A percentile compares a stretch with the other conserved stretches of the same genome.
Conservation (phyloP, 2,113 vertebrate genomes). For the Tinamus guttatus region DNA sequence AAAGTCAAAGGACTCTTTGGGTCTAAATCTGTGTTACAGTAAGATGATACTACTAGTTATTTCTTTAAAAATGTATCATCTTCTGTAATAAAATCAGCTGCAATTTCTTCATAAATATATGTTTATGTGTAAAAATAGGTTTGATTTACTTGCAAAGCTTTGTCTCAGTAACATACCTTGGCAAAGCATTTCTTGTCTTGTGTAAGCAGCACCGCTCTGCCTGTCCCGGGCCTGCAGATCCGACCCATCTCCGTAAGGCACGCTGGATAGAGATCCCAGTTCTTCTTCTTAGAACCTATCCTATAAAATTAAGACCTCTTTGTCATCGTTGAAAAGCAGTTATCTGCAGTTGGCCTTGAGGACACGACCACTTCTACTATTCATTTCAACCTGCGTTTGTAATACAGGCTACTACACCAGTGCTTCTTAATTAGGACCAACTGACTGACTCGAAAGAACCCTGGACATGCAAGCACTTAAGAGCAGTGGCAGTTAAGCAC, state of each 20-base stretch:
- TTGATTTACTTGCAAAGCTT: not conserved
- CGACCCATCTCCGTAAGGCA: conserved; percentile 94
- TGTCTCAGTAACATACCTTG: conserved; percentile 81
- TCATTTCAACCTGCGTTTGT: not conserved
- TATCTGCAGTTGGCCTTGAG: not conserved
- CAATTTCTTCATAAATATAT: not conserved
- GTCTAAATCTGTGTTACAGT: not conserved
- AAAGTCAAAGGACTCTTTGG: not conserved
- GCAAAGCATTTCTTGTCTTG: conserved; percentile 97
- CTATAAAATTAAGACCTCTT: conserved; percentile 69
- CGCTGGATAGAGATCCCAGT: conserved; percentile 96
- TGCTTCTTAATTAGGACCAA: not conserved
- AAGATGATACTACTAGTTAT: not conserved
- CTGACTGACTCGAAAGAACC: fast-evolving
- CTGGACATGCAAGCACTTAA: fast-evolving
- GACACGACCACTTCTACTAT: fast-evolving
- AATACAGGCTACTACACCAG: fast-evolving
- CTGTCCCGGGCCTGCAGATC: conserved; percentile 88
- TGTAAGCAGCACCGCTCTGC: conserved; percentile 91
- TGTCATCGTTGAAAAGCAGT: not conserved
- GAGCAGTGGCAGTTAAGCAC: fast-evolving
- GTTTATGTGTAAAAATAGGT: not conserved
- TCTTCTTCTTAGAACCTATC: conserved; percentile 95
- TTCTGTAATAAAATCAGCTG: not conserved
- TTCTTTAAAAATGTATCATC: not conserved